phyloP scores from a whole-genome alignment of 2,888 invertebrate species.

The Yponomeuta malinellus region DNA sequence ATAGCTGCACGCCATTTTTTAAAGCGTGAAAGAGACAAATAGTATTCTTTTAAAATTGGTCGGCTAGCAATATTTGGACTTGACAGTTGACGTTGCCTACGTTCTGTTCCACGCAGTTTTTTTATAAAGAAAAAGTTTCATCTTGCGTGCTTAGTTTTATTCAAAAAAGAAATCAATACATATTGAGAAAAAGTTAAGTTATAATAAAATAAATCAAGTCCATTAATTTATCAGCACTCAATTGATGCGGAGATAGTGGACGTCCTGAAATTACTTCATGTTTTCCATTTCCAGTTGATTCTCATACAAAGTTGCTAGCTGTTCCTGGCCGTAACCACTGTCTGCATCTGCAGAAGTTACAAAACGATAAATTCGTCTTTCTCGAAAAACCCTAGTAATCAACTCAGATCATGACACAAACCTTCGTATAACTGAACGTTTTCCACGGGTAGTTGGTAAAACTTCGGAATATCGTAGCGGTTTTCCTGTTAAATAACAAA shows the following conservation, averaged over 20 bases:
- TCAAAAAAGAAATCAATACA: not conserved
- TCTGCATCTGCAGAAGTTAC: conserved; percentile 34
- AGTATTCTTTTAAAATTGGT: conserved; percentile 21
- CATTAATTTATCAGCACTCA: not conserved
- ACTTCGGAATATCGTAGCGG: conserved; percentile 61
- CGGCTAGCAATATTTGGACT: conserved; percentile 24
- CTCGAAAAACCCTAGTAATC: not conserved
- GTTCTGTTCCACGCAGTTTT: not conserved
- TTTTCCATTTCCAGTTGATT: conserved; percentile 38
- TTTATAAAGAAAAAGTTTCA: not conserved
- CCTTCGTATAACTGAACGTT: conserved; percentile 39
- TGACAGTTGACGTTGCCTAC: conserved; percentile 22
- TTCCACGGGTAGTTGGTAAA: conserved; percentile 47
- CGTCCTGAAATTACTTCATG: conserved; percentile 33
- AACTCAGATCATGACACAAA: conserved; percentile 21
- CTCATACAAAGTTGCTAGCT: conserved; percentile 36
- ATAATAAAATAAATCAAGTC: not conserved
- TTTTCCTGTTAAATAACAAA: conserved; percentile 46
- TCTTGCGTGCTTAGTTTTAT: not conserved
- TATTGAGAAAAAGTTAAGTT: not conserved
- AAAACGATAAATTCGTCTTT: conserved; percentile 14
- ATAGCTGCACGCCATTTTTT: not conserved
- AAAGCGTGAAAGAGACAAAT: conserved; percentile 24
- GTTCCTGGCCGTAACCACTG: conserved; percentile 29
- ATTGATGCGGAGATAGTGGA: not conserved